These are phyloP conservation scores for Norana najaformis DNA, from an alignment of 2,888 invertebrate species.

Conservation along the genomic window DNA sequence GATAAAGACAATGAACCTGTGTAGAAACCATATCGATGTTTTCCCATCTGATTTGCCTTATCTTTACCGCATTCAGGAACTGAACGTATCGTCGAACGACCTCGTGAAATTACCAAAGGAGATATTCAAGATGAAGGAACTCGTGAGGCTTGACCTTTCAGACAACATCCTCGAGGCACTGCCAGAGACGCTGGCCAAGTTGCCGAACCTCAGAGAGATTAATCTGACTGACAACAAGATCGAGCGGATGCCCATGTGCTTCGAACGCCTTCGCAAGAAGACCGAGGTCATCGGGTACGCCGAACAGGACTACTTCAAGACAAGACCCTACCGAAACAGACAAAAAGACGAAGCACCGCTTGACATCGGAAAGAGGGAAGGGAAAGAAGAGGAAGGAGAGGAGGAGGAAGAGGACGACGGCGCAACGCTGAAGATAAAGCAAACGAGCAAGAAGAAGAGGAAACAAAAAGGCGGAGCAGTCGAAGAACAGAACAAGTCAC, in stretches of 20 bases:
- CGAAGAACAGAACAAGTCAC: not conserved
- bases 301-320: conserved; percentile 22
- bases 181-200: conserved; percentile 58
- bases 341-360: not conserved
- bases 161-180: conserved; percentile 74
- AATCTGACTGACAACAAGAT: conserved; percentile 59
- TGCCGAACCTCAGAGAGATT: conserved; percentile 53
- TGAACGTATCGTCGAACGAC: conserved; percentile 54
- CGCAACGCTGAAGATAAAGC: not conserved
- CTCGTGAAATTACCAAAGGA: conserved; percentile 54
- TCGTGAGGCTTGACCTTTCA: conserved; percentile 78
- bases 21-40: conserved; percentile 77
- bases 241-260: conserved; percentile 55
- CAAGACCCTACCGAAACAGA: conserved; percentile 7
- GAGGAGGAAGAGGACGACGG: not conserved
- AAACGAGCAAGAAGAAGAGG: not conserved
- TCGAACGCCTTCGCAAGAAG: conserved; percentile 54
- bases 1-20: conserved; percentile 73
- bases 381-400: conserved; percentile 4
- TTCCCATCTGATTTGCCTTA: conserved; percentile 65
- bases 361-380: too few species aligned
- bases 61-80: conserved; percentile 50
- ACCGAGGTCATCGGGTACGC: conserved; percentile 45
- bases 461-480: not conserved
- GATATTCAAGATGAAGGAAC: conserved; percentile 62